Conservation (phyloP, 35 echinoderm and acorn worm species). For the Amphiura filiformis region DNA sequence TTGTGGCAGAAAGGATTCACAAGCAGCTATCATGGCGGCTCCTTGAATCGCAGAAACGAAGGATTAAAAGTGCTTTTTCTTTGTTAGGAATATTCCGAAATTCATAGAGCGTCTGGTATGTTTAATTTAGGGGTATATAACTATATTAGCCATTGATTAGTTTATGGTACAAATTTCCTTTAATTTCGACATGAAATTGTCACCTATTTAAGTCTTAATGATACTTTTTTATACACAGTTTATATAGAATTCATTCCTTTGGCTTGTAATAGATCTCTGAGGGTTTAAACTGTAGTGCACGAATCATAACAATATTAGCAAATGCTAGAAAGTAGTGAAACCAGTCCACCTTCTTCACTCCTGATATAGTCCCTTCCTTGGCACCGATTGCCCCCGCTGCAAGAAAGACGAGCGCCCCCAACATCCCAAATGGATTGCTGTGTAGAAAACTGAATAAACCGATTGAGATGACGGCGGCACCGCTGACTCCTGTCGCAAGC, state of each 20-base stretch:
- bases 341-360: constrained; percentile 76
- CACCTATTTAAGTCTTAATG: too few species aligned
- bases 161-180: too few species aligned
- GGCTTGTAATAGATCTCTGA: constrained; percentile 51
- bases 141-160: too few species aligned
- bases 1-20: too few species aligned
- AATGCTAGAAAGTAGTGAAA: constrained; percentile 94
- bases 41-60: too few species aligned
- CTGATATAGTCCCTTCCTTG: constrained; percentile 34
- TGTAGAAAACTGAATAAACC: constrained; percentile 60
- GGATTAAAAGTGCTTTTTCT: too few species aligned
- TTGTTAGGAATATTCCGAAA: too few species aligned
- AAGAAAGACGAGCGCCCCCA: constrained; percentile 66
- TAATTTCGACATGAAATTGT: too few species aligned
- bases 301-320: constrained; percentile 65
- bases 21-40: too few species aligned
- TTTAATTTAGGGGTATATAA: too few species aligned
- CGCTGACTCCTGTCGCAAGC: constrained; percentile 26
- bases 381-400: constrained; percentile 73
- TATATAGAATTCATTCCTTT: neutral
- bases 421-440: constrained; percentile 70
- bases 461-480: constrained; percentile 65
- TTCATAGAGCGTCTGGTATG: too few species aligned
- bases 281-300: constrained; percentile 61
- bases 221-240: too few species aligned